Evolutionary conservation across 2,888 invertebrate genomes (phyloP).

Genomic region (Uropetala carovei): DNA sequence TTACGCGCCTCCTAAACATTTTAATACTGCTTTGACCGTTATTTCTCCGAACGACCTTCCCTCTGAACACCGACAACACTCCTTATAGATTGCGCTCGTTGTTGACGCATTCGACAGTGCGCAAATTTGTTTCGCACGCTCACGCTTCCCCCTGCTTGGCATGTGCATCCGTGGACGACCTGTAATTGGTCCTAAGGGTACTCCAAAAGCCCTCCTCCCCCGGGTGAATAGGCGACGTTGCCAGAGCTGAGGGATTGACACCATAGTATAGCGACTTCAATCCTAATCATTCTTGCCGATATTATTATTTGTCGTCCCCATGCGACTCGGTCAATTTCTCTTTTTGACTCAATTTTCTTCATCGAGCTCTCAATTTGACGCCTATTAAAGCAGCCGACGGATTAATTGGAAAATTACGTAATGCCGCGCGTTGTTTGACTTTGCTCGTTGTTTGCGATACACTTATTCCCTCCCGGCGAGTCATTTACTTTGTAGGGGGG

Average conservation of each 20-base stretch:
- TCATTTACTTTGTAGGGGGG: too few relatives aligned
- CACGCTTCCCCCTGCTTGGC: too few relatives aligned
- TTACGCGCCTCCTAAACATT: too few relatives aligned
- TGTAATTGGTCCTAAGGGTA: background rate
- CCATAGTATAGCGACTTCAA: background rate
- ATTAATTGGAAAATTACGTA: slow-evolving; percentile 19
- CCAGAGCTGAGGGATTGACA: background rate
- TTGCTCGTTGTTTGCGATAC: background rate
- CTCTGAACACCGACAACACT: too few relatives aligned
- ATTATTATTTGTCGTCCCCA: background rate
- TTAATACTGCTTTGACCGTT: too few relatives aligned
- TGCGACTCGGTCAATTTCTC: background rate
- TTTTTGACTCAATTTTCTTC: background rate
- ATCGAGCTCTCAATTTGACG: background rate
- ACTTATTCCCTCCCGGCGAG: background rate
- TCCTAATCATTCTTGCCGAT: too few relatives aligned
- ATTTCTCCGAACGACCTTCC: too few relatives aligned
- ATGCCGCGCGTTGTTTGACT: background rate
- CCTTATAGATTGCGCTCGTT: too few relatives aligned
- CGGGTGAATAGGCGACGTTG: background rate
- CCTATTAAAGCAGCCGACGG: background rate
- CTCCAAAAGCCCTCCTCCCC: background rate
- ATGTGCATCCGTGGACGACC: background rate
- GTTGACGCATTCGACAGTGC: too few relatives aligned
- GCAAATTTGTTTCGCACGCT: too few relatives aligned